A percentile compares a stretch with the other conserved stretches of the same genome.
Evolutionary conservation across 1,140 invertebrate species (phyloP).

Genomic region (Lucilia sericata): DNA sequence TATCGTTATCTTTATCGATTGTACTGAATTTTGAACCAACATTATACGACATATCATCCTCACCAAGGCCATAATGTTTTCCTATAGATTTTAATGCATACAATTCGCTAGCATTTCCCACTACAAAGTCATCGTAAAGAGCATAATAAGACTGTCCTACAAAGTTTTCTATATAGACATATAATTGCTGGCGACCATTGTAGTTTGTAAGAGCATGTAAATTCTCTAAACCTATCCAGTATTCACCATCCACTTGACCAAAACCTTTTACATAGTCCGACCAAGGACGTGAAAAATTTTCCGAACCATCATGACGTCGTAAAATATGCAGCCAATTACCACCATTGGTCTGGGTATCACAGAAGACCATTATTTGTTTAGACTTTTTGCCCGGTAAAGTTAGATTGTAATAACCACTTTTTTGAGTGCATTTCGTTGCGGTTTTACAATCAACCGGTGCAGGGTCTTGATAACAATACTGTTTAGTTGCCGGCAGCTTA

Average conservation of each 20-base stretch:
- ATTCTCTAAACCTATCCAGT: conserved; percentile 33
- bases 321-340: conserved; percentile 27
- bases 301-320: neutral
- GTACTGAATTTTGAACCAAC: neutral
- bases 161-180: conserved; percentile 27
- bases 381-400: neutral
- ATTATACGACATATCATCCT: neutral
- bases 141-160: neutral
- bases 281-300: conserved; percentile 22
- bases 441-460: neutral
- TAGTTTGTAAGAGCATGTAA: neutral
- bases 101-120: neutral
- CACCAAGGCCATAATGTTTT: neutral
- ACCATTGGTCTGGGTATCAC: neutral
- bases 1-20: neutral
- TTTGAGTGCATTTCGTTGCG: neutral
- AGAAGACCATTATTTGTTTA: neutral
- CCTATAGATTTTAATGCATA: conserved; percentile 5
- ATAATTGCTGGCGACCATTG: neutral
- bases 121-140: neutral
- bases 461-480: no score
- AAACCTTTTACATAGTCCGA: conserved; percentile 8
- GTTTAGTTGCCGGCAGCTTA: neutral
- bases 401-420: conserved; percentile 20
- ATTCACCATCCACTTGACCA: neutral